Evolutionary conservation across 2,797 vertebrate species (phyloP), one percentile per base, ranked within the genome.

Genomic region (Choloepus didactylus): DNA sequence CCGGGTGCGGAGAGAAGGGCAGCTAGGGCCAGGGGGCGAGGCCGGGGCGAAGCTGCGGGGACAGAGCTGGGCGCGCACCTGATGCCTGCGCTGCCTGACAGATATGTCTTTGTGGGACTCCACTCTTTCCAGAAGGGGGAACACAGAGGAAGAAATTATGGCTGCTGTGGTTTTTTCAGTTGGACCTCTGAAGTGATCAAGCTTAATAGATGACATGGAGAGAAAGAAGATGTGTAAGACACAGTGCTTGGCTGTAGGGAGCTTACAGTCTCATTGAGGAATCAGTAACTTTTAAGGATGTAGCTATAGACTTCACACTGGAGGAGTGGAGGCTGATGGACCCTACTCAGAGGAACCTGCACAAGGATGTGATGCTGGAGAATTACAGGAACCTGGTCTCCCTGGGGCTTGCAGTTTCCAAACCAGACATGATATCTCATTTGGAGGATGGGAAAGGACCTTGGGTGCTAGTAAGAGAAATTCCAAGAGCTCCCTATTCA

Each of bases 351-450:
- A n/a, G n/a, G n/a, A n/a, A n/a, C n/a, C n/a, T n/a, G n/a, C n/a
- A n/a, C n/a, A n/a, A n/a, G n/a, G n/a, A n/a, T n/a, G n/a, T n/a
- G n/a, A n/a, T n/a, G n/a, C n/a, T n/a, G n/a, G n/a, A n/a, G n/a
- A n/a, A n/a, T n/a, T n/a, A n/a, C n/a, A n/a, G n/a, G n/a, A n/a
- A n/a, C n/a, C n/a, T n/a, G n/a, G n/a, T n/a, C n/a, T n/a, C n/a
- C n/a, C n/a, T n/a, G n/a, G 95, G 96, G 12, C 94, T 96, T 86
- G 92, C 87, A 75, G 89, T 97, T 96, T 96, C 93, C 70, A 97
- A 97, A 89, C 95, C 96, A 84, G 95, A 87, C n/a, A 95, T 97
- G 96, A 96, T 96, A 83, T 89, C 75, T 87, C 75, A 93, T 92
- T 93, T 97, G 83, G 91, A 97, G 60, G 64, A 94, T 87, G 95